A percentile compares a stretch with the other conserved stretches of the same genome.
Conservation (phyloP, 2,113 vertebrate species). For the Nesogale talazaci region DNA sequence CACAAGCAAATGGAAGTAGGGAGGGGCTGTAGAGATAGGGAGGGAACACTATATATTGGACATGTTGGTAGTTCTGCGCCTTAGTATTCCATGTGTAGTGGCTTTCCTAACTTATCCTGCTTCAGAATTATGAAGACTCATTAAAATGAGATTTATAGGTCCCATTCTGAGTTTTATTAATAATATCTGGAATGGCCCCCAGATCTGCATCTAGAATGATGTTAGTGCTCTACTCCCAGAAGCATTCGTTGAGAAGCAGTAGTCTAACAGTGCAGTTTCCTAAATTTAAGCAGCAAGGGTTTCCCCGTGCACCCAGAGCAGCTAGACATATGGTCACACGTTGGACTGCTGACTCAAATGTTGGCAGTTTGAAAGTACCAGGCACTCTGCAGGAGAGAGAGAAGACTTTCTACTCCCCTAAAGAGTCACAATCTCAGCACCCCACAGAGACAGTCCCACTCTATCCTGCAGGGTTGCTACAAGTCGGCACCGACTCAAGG, state of each 20-base stretch:
- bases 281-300: background rate
- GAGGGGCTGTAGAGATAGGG: background rate
- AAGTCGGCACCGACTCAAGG: background rate
- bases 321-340: background rate
- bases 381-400: too few relatives aligned
- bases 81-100: background rate
- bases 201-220: slow-evolving; percentile 3
- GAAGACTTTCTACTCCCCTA: too few relatives aligned
- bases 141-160: background rate
- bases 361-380: too few relatives aligned
- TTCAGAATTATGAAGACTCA: background rate
- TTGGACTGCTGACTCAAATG: too few relatives aligned
- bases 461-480: too few relatives aligned
- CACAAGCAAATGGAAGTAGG: background rate
- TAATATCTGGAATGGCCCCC: background rate
- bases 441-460: too few relatives aligned
- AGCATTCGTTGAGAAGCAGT: slow-evolving; percentile 2
- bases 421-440: too few relatives aligned
- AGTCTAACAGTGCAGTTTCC: background rate
- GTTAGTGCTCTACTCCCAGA: background rate
- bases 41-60: background rate
- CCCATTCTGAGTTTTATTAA: background rate
- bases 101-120: background rate
- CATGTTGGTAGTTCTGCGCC: background rate
- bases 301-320: background rate